Evolutionary conservation across 2,888 invertebrate species (phyloP), one percentile per base, ranked within the genome.

Genomic region (Fragum whitleyi): DNA sequence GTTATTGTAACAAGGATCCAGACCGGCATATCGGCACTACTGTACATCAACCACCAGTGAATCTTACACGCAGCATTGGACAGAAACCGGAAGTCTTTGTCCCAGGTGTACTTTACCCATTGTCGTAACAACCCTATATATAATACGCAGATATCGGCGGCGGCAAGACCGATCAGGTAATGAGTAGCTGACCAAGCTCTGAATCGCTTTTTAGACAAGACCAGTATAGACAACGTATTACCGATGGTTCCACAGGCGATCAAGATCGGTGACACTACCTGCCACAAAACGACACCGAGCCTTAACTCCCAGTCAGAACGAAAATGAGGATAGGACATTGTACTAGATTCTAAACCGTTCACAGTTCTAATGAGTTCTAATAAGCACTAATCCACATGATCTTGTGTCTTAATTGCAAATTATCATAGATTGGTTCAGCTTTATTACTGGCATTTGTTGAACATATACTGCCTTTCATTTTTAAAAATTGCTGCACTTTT

Each of bases 1-100:
- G 90, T 91, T 39, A 92, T 88, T 26, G 89, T 85, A 26, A 87
- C 87, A 9, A 92, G 83, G 11, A 90, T 84, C 92, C 92, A 92
- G 11, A 89, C 88, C 6, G 90, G 88, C n/a, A 87, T 76, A 72
- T 92, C 88, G 5, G 89, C 79, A n/a, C 85, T 80, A 23, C 81
- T 74, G 74, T 90, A 92, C 74, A 89, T 87, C 51, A 90, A 53
- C 82, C 87, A 89, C 29, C 79, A 78, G 75, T 91, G 88, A 6
- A 90, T 59, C 79, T 90, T 86, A 42, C 90, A 90, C 14, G 81
- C 53, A 2, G 67, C 65, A 5, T 26, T 53, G 19, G 82, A 78
- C n/a, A 71, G 6, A 2, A 75, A 51, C 53, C 90, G 81, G 51
- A 91, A 61, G 55, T 91, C 91, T 21, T 81, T 28, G 2, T 78